A percentile compares a stretch with the other conserved stretches of the same genome.
Evolutionary conservation across 2,797 vertebrate species (phyloP).

Genomic region (Balearica regulorum): DNA sequence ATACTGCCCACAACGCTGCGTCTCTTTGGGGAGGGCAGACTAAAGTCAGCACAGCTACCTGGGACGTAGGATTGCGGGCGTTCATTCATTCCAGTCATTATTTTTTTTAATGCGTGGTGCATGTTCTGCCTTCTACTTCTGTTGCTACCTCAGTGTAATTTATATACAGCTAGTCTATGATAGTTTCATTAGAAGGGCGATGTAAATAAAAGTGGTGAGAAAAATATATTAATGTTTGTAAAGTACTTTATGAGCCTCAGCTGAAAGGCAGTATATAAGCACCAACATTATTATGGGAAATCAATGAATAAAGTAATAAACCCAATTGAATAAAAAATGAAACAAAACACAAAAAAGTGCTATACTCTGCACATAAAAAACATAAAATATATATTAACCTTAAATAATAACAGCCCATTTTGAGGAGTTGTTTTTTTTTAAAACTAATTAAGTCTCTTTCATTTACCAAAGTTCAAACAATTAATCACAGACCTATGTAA

Average conservation of each 20-base stretch:
- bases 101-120: not conserved
- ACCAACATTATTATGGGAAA: constrained; percentile 30
- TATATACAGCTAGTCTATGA: not conserved
- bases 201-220: constrained; percentile 26
- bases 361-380: not conserved
- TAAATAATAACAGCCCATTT: not conserved
- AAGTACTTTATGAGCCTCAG: not conserved
- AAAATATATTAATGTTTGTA: constrained; percentile 26
- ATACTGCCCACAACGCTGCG: not conserved
- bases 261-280: constrained; percentile 33
- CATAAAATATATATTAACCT: not conserved
- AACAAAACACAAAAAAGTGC: not conserved
- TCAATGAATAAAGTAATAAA: constrained; percentile 50
- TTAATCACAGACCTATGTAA: constrained; percentile 55
- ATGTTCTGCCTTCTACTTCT: not conserved
- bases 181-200: constrained; percentile 22
- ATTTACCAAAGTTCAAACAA: constrained; percentile 43
- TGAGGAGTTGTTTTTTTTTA: not conserved
- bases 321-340: not conserved
- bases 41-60: not conserved
- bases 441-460: constrained; percentile 19
- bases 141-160: not conserved
- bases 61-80: not conserved
- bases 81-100: not conserved
- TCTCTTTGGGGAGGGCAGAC: not conserved